These are phyloP conservation scores for Lithophane semibrunnea DNA, from an alignment of 2,888 invertebrate species.

Conservation along the genomic window DNA sequence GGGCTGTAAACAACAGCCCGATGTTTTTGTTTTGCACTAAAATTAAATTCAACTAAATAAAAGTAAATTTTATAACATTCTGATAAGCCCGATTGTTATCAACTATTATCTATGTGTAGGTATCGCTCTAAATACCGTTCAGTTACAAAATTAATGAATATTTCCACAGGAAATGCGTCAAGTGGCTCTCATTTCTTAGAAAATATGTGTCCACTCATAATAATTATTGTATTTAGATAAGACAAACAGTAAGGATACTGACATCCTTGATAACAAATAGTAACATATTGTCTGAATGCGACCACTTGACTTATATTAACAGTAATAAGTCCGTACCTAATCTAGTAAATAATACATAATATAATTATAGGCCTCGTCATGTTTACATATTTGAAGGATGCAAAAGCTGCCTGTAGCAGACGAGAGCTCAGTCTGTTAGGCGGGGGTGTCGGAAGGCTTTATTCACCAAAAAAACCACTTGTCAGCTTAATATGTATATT, in stretches of 20 bases:
- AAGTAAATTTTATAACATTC: not conserved
- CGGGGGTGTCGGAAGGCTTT: too few relatives aligned
- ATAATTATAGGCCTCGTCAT: not conserved
- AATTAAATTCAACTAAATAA: not conserved
- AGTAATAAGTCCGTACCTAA: conserved; percentile 1
- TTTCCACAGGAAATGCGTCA: conserved; percentile 25
- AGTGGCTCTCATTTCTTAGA: conserved; percentile 9
- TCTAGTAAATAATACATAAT: not conserved
- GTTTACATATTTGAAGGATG: not conserved
- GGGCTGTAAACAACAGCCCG: too few relatives aligned
- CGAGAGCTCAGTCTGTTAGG: too few relatives aligned
- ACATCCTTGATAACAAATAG: conserved; percentile 3
- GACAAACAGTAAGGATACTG: conserved; percentile 17
- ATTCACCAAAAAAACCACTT: too few relatives aligned
- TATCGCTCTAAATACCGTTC: not conserved
- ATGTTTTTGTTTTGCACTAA: not conserved
- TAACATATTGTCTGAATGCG: not conserved
- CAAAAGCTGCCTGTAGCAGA: too few relatives aligned
- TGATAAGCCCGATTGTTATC: not conserved
- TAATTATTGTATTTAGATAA: conserved; percentile 26
- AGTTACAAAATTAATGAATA: not conserved
- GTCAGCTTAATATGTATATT: too few relatives aligned
- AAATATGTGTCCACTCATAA: conserved; percentile 7
- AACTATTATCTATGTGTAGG: not conserved
- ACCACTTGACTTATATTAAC: not conserved